Percentiles rank a stretch among this genome's conserved stretches.
Evolutionary conservation across 2,797 vertebrate species (phyloP).

Genomic region (Sebastolobus alascanus): DNA sequence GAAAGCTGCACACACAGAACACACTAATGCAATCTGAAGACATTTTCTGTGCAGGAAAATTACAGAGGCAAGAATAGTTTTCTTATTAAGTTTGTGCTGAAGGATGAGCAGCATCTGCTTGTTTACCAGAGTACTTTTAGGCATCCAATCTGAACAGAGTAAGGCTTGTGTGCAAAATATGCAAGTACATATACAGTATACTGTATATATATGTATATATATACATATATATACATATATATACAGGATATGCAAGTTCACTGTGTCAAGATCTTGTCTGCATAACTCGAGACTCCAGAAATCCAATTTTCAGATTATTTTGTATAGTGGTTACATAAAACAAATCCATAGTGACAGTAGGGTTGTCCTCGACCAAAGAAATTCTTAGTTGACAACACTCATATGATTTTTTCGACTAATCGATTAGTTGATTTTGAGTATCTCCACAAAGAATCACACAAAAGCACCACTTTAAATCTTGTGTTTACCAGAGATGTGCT

Average conservation of each 20-base stretch:
- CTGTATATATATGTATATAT: no score
- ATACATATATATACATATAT: background rate
- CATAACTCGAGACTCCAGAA: background rate
- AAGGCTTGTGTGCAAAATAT: background rate
- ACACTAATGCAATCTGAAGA: background rate
- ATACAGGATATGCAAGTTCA: background rate
- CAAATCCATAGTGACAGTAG: background rate
- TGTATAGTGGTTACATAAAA: background rate
- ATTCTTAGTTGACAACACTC: no score
- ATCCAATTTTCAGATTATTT: background rate
- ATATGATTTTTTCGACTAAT: no score
- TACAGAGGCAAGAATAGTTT: background rate
- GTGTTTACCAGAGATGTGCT: no score
- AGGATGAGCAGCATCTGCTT: background rate
- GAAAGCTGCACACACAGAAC: slow-evolving; percentile 13
- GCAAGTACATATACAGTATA: background rate
- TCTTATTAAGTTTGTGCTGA: background rate
- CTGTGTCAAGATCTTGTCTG: background rate
- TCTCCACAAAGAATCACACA: no score
- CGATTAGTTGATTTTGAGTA: no score
- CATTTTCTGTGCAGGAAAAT: background rate
- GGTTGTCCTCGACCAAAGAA: no score
- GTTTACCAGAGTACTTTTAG: background rate
- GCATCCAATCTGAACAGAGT: background rate
- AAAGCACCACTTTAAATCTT: no score